These are phyloP conservation scores for Montipora sp. DNA, from an alignment of 64 coral and sea anemone species.

Conservation along the genomic window DNA sequence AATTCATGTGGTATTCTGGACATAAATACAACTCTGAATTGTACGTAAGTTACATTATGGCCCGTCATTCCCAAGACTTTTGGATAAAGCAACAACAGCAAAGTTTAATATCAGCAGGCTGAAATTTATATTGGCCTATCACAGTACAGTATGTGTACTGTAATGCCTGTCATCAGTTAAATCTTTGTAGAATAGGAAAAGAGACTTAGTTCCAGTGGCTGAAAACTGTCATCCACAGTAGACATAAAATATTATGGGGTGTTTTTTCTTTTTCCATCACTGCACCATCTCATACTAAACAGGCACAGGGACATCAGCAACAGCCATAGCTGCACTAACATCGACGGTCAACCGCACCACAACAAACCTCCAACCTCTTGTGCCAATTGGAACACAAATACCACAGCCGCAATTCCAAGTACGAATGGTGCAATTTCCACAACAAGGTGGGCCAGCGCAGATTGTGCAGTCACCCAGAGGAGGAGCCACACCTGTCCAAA, in stretches of 20 bases:
- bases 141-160: too few species aligned
- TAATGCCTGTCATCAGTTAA: too few species aligned
- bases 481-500: slow-evolving; percentile 57
- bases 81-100: too few species aligned
- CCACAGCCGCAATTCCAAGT: slow-evolving; percentile 39
- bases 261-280: not conserved
- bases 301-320: slow-evolving; percentile 34
- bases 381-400: slow-evolving; percentile 63
- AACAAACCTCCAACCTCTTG: slow-evolving; percentile 64
- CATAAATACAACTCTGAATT: too few species aligned
- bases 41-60: too few species aligned
- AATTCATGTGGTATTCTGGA: too few species aligned
- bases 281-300: not conserved
- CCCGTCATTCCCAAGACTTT: too few species aligned
- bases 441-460: slow-evolving; percentile 57
- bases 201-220: not conserved
- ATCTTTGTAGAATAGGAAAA: not conserved
- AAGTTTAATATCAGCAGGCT: too few species aligned
- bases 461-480: slow-evolving; percentile 56
- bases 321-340: slow-evolving; percentile 44
- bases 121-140: too few species aligned
- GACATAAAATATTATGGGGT: not conserved
- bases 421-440: slow-evolving; percentile 59
- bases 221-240: not conserved
- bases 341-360: slow-evolving; percentile 68